Percentiles rank a stretch among this genome's conserved stretches.
phyloP scores from a whole-genome alignment of 2,888 invertebrate genomes.

The Tenodera sinensis region DNA sequence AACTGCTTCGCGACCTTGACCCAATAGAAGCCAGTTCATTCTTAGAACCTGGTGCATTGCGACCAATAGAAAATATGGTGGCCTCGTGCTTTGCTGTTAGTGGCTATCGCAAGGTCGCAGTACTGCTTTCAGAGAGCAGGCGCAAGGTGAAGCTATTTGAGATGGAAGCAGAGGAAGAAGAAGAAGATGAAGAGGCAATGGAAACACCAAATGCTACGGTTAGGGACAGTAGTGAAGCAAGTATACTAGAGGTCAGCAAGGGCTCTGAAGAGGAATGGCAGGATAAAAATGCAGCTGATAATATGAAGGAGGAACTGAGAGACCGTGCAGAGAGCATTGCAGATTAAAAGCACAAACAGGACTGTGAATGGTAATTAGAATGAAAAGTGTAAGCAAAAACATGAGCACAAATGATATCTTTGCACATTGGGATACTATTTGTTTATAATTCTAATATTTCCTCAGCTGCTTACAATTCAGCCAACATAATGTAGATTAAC shows the following conservation, averaged over 20 bases:
- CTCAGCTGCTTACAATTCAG: too few species aligned
- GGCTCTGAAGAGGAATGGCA: background rate
- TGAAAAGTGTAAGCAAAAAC: too few species aligned
- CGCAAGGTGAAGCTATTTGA: conserved; percentile 83
- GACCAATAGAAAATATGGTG: conserved; percentile 63
- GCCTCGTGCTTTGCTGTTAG: conserved; percentile 76
- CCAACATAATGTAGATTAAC: too few species aligned
- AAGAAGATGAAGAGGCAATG: conserved; percentile 72
- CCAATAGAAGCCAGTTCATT: conserved; percentile 33
- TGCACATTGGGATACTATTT: too few species aligned
- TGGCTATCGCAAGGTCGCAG: conserved; percentile 78
- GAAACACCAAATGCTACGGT: conserved; percentile 40
- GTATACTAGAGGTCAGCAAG: conserved; percentile 20
- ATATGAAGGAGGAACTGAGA: background rate
- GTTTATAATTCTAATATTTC: too few species aligned
- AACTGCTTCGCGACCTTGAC: conserved; percentile 39
- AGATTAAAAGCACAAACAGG: background rate
- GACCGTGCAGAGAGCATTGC: background rate
- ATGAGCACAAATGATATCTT: too few species aligned
- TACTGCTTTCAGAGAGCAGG: conserved; percentile 73
- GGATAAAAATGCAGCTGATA: background rate
- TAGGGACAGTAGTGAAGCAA: conserved; percentile 32
- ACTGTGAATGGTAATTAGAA: too few species aligned
- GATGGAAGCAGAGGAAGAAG: conserved; percentile 89
- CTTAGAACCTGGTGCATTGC: conserved; percentile 40